Evolutionary conservation across 2,797 vertebrate species (phyloP).

Genomic region (Onychomys arenicola): DNA sequence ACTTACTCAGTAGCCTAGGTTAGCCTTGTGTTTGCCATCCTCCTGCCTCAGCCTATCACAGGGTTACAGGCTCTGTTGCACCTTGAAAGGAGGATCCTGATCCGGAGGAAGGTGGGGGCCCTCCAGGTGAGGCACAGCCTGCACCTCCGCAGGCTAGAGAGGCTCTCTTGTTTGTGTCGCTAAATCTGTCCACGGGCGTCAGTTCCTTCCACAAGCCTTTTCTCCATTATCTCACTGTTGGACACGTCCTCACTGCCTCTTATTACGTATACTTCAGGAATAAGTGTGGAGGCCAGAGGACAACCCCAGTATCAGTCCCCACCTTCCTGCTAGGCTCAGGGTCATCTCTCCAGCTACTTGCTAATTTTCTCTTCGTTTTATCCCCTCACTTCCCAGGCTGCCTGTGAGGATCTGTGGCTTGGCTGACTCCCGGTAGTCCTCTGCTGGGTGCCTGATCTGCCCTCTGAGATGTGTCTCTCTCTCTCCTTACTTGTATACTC

Average conservation of each 20-base stretch:
- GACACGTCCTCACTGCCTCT: not conserved
- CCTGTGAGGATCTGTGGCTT: accelerated
- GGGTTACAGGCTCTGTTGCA: not conserved
- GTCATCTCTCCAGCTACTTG: not conserved
- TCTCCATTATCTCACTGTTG: not conserved
- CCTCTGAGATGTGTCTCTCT: not conserved
- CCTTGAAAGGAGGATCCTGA: not conserved
- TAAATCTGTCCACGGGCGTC: not conserved
- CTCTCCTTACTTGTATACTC: not conserved
- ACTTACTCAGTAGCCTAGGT: not conserved
- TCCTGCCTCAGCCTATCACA: not conserved
- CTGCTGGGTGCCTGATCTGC: accelerated
- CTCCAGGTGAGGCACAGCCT: not conserved
- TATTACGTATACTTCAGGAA: too few relatives aligned
- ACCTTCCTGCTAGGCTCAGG: not conserved
- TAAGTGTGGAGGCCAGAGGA: not conserved
- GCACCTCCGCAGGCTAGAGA: too few relatives aligned
- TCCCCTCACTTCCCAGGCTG: not conserved
- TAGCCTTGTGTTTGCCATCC: not conserved
- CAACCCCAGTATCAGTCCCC: not conserved
- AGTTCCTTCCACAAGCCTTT: not conserved
- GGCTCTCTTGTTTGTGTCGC: not conserved
- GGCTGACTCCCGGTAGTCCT: not conserved
- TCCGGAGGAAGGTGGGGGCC: not conserved
- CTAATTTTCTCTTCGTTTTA: not conserved